These are phyloP conservation scores for Ephydatia muelleri DNA, from an alignment of 37 sponge, comb jelly and placozoan species.

Conservation along the genomic window DNA sequence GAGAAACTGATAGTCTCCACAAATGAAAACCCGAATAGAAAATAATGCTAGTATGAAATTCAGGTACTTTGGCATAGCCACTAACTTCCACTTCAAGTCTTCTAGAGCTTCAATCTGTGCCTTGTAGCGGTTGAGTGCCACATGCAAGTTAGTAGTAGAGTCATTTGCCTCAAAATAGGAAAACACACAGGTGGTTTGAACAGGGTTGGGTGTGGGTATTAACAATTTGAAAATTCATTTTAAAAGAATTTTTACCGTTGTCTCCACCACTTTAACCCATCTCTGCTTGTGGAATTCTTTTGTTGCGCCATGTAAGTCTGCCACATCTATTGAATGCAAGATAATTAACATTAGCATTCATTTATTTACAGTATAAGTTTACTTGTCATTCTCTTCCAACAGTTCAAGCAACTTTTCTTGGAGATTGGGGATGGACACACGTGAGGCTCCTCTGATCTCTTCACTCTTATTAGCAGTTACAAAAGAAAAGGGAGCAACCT, in stretches of 20 bases:
- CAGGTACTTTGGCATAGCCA: neutral
- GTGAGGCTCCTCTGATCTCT: too few species aligned
- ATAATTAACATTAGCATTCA: too few species aligned
- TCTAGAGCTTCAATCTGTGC: conserved; percentile 2
- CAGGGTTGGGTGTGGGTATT: conserved; percentile 2
- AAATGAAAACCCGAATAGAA: neutral
- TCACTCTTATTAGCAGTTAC: too few species aligned
- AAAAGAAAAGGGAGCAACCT: too few species aligned
- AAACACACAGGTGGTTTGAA: neutral
- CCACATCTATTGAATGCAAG: too few species aligned
- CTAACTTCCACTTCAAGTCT: neutral
- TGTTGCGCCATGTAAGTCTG: too few species aligned
- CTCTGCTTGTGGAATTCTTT: neutral
- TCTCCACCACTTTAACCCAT: neutral
- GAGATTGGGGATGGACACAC: too few species aligned
- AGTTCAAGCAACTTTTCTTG: too few species aligned
- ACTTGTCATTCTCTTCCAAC: too few species aligned
- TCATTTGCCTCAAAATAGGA: conserved; percentile 1
- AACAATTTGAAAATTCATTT: neutral
- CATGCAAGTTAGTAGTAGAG: neutral
- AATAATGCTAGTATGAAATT: neutral
- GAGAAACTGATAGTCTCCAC: conserved; percentile 14
- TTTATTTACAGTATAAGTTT: too few species aligned
- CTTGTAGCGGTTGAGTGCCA: neutral
- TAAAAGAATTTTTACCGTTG: neutral